Conservation (phyloP, 2,113 vertebrate genomes). For the Psettodes erumei region DNA sequence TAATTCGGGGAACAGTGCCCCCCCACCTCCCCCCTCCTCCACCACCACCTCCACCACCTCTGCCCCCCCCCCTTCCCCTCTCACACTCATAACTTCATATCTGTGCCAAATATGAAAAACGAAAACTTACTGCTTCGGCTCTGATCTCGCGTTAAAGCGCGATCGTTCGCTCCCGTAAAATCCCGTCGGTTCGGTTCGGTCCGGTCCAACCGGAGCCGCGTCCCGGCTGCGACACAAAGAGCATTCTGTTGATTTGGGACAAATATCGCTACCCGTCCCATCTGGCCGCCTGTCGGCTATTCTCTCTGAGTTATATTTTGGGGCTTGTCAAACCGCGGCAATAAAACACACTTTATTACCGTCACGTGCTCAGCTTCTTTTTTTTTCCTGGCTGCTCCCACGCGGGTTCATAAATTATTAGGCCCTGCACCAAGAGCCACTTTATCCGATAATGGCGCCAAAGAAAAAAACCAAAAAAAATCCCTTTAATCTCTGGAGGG, state of each 20-base stretch:
- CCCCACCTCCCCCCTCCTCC: background rate
- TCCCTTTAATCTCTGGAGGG: constrained; percentile 39
- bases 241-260: constrained; percentile 73
- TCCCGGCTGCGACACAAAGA: constrained; percentile 48
- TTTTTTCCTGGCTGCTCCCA: constrained; percentile 52
- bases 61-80: background rate
- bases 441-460: constrained; percentile 74
- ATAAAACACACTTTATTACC: constrained; percentile 84
- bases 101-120: constrained; percentile 72
- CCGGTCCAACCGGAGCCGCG: background rate
- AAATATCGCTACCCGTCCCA: constrained; percentile 69
- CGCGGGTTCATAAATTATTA: constrained; percentile 79
- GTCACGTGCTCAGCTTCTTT: constrained; percentile 73
- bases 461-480: constrained; percentile 6
- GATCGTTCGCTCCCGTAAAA: constrained; percentile 1
- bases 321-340: constrained; percentile 77
- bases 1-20: background rate
- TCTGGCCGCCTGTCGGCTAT: constrained; percentile 76
- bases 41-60: background rate
- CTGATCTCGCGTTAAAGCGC: constrained; percentile 60
- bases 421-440: constrained; percentile 56
- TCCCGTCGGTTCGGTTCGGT: constrained; percentile 20
- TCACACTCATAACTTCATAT: constrained; percentile 65
- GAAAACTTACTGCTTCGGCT: constrained; percentile 59
- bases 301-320: constrained; percentile 80